Base-by-base conservation (phyloP, 2,888 invertebrate species). In the Diarsia brunnea region DNA sequence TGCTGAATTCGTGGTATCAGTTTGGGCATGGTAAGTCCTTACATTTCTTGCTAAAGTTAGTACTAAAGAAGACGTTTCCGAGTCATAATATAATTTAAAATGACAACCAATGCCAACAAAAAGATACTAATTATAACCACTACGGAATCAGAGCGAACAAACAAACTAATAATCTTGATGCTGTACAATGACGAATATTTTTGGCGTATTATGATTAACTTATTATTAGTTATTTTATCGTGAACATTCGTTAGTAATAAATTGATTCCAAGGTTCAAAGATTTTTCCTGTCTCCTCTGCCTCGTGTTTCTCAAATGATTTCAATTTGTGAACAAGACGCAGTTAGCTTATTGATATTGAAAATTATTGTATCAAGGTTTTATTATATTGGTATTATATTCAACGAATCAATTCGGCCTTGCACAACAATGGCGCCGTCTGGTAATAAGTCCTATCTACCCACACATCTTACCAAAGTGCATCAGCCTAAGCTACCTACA, bases 351-450 rank as follows among this genome's bases (percentile, higher is more conserved):
- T 81, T 74, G 68, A 69, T 74, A 74, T 76, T 76, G 70, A 60
- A 73, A 27, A 66, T 68, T 14, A 81, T 68, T 63, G 73, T 85
- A 72, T 69, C 85, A 78, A 79, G 73, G 81, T 69, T 69, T 73
- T 66, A 45, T 63, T 69, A 65, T 76, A 76, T 76, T 83, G 61
- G 49, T 70, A 66, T 69, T 70, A 58, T 66, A 64, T 61, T 43
- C 38, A 75, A 75, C 73, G 76, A 86, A 87, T 87, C 69, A 80
- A 71, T 75, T 68, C 43, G 61, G 73, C 82, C 86, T 88, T 82
- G 84, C 75, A 73, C 24, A 61, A 73, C 24, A 64, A 55, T n/a
- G 58, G 78, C 75, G 66, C 73, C 75, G 66, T 75, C 75, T 78
- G 68, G 55, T 78, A 69, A 81, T 81, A 61, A 81, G 43, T 49